phyloP scores from a whole-genome alignment of 1,140 invertebrate genomes.

The Camponotus vicinus region DNA sequence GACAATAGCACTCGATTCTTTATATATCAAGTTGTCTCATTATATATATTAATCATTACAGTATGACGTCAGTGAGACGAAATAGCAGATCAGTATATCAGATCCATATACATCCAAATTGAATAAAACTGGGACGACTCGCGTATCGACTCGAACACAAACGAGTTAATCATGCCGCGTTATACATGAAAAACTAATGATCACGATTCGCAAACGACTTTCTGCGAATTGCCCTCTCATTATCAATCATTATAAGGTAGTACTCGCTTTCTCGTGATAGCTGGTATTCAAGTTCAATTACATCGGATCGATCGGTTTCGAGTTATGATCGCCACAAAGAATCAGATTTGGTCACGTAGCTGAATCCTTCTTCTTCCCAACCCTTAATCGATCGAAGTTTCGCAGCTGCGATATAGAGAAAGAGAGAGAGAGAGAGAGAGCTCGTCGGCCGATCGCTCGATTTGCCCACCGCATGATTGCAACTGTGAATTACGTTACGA shows the following conservation, averaged over 20 bases:
- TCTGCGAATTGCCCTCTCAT: conserved; percentile 44
- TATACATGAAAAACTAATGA: background rate
- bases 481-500: conserved; percentile 52
- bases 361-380: background rate
- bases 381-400: background rate
- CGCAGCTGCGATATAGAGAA: background rate
- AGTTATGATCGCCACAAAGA: conserved; percentile 6
- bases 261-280: conserved; percentile 3
- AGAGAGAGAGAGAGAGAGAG: no score
- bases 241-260: conserved; percentile 25
- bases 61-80: background rate
- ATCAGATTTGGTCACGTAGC: conserved; percentile 45
- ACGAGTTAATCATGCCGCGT: background rate
- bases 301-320: conserved; percentile 35
- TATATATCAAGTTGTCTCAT: background rate
- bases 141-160: background rate
- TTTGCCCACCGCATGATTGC: conserved; percentile 38
- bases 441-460: conserved; percentile 16
- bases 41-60: conserved; percentile 17
- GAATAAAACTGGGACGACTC: background rate
- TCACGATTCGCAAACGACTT: conserved; percentile 17
- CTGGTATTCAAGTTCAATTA: conserved; percentile 40
- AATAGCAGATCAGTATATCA: background rate
- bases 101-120: background rate
- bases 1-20: background rate